Conservation (phyloP, 2,797 vertebrate genomes). For the Cirrhinus molitorella region DNA sequence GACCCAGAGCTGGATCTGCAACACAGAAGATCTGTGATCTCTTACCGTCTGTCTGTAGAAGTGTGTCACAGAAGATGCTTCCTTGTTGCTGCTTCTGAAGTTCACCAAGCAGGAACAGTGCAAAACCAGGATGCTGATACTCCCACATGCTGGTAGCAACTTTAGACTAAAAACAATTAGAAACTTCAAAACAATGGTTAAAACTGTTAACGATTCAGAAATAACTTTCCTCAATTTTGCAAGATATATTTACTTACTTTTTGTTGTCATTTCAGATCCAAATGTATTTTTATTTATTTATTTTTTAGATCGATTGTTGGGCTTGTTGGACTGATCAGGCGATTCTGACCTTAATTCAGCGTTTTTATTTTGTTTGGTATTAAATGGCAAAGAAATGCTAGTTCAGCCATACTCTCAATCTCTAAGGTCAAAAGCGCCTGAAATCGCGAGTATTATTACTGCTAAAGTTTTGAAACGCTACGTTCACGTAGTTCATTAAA, state of each 20-base stretch:
- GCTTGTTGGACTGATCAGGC: neutral
- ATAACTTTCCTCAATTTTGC: neutral
- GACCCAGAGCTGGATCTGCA: neutral
- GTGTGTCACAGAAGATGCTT: slow-evolving; percentile 75
- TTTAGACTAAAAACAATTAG: slow-evolving; percentile 23
- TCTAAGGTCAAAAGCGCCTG: neutral
- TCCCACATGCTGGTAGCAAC: slow-evolving; percentile 69
- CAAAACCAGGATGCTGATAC: slow-evolving; percentile 68
- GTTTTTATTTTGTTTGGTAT: neutral
- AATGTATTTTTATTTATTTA: neutral
- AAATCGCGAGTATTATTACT: neutral
- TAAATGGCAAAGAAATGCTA: neutral
- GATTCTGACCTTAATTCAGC: neutral
- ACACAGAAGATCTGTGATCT: neutral
- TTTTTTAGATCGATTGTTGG: neutral
- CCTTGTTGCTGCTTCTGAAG: slow-evolving; percentile 78
- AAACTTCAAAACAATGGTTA: slow-evolving; percentile 4
- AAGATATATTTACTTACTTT: neutral
- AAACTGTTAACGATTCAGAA: neutral
- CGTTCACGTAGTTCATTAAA: neutral
- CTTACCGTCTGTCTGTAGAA: slow-evolving; percentile 78
- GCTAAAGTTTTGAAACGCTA: neutral
- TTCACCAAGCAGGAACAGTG: slow-evolving; percentile 70
- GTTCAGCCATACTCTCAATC: neutral
- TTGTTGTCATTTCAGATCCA: neutral